phyloP scores from a whole-genome alignment of 1,140 invertebrate genomes.

The Lucilia sericata region DNA sequence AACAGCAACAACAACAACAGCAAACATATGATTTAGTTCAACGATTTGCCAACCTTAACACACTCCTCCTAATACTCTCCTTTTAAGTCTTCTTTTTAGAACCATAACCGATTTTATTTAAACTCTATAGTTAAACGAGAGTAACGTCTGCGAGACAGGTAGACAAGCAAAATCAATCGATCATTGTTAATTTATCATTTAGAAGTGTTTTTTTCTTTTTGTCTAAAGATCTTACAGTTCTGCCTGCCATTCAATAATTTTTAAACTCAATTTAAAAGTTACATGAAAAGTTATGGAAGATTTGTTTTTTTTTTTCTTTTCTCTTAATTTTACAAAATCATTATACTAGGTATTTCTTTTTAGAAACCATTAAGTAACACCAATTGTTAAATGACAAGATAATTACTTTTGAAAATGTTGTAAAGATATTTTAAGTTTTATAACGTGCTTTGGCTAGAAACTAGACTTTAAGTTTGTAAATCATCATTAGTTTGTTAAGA shows the following conservation, averaged over 20 bases:
- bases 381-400: constrained; percentile 29
- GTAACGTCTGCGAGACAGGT: background rate
- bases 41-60: background rate
- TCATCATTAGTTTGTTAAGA: too few relatives aligned
- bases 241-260: background rate
- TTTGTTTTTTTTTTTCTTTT: background rate
- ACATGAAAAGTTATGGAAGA: background rate
- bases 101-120: background rate
- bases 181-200: constrained; percentile 24
- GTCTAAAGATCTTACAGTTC: background rate
- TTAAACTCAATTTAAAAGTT: background rate
- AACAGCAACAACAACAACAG: background rate
- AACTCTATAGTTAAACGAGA: background rate
- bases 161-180: constrained; percentile 9
- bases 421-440: background rate
- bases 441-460: too few relatives aligned
- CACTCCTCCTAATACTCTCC: background rate
- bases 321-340: background rate
- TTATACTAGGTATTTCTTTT: background rate
- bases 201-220: background rate
- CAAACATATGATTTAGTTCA: too few relatives aligned
- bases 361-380: constrained; percentile 19
- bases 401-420: constrained; percentile 14
- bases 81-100: too few relatives aligned
- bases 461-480: too few relatives aligned